Conservation (phyloP, 1,140 invertebrate species). For the Trichonephila inaurata region DNA sequence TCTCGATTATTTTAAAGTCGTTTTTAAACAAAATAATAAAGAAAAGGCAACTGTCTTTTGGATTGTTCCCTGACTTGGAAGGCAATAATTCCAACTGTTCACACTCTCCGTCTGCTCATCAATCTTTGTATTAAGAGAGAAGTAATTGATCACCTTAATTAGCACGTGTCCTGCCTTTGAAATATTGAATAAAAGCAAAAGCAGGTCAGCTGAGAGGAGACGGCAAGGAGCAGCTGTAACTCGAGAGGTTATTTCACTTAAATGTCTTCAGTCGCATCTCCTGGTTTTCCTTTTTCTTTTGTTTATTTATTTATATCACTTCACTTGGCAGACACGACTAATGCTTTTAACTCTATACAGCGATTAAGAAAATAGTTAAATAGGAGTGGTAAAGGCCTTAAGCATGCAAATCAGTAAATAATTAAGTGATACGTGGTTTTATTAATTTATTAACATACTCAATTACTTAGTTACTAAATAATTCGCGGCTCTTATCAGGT, state of each 20-base stretch:
- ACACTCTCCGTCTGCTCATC: conserved; percentile 2
- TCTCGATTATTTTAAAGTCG: no score
- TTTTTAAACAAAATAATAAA: background rate
- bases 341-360: background rate
- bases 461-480: background rate
- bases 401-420: background rate
- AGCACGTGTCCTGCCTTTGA: background rate
- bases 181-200: conserved; percentile 9
- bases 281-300: background rate
- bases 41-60: background rate
- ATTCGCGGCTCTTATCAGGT: background rate
- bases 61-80: background rate
- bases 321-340: background rate
- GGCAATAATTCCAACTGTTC: background rate
- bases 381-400: background rate
- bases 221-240: background rate
- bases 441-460: background rate
- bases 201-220: background rate
- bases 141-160: conserved; percentile 37
- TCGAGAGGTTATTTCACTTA: background rate
- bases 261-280: background rate
- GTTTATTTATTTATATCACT: no score
- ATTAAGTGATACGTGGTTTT: background rate
- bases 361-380: background rate
- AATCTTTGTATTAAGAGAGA: conserved; percentile 3